phyloP scores from a whole-genome alignment of 2,113 vertebrate genomes.

The Salvelinus sp. region DNA sequence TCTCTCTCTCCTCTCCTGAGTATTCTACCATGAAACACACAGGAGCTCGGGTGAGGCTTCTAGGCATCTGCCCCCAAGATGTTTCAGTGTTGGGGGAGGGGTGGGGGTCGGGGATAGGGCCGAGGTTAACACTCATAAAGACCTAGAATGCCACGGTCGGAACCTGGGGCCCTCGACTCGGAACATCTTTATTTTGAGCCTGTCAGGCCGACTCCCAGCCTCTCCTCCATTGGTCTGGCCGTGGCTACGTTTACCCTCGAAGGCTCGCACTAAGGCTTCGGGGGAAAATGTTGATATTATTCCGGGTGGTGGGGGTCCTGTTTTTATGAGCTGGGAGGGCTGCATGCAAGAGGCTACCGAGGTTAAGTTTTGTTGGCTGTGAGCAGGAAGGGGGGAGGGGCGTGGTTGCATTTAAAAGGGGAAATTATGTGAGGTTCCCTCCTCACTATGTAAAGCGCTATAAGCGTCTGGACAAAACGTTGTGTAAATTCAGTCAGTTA shows the following conservation, averaged over 20 bases:
- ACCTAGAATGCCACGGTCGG: conserved; percentile 1
- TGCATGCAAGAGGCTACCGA: background rate
- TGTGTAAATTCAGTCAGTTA: too few species aligned
- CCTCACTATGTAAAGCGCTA: too few species aligned
- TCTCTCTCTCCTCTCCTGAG: too few species aligned
- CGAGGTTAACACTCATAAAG: conserved; percentile 2
- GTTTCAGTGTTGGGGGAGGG: background rate
- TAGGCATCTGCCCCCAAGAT: background rate
- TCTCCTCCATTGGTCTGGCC: background rate
- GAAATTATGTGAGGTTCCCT: background rate
- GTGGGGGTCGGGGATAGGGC: background rate
- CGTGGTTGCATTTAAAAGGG: background rate
- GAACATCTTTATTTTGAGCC: conserved; percentile 2
- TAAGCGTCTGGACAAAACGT: background rate
- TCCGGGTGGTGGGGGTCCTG: background rate
- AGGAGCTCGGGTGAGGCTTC: background rate
- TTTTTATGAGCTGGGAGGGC: conserved; percentile 1
- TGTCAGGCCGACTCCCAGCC: background rate
- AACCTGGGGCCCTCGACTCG: background rate
- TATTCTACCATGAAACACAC: too few species aligned
- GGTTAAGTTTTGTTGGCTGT: background rate
- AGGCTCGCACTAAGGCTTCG: too few species aligned
- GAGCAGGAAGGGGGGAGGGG: background rate
- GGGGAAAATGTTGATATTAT: background rate
- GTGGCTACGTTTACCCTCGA: too few species aligned